Conservation (phyloP, 1,140 invertebrate species). For the Psilanteris sp. region DNA sequence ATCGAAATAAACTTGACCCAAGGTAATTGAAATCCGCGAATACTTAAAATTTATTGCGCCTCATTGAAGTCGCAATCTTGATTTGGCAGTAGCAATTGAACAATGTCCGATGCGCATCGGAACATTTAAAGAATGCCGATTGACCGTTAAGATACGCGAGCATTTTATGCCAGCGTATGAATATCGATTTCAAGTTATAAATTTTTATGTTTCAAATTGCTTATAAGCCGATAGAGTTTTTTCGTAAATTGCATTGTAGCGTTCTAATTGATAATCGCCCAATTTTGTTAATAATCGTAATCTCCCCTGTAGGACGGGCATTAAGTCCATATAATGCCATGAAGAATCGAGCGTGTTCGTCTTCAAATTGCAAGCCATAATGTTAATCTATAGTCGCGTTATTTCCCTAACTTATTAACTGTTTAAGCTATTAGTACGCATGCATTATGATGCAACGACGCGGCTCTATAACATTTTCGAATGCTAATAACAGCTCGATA, state of each 20-base stretch:
- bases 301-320: constrained; percentile 7
- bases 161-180: constrained; percentile 42
- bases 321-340: constrained; percentile 7
- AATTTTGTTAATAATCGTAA: constrained; percentile 15
- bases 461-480: constrained; percentile 67
- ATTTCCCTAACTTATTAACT: constrained; percentile 50
- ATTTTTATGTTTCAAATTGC: constrained; percentile 29
- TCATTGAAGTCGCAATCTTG: constrained; percentile 28
- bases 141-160: constrained; percentile 49
- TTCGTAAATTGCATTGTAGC: constrained; percentile 23
- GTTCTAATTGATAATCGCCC: constrained; percentile 38
- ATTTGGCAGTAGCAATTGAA: constrained; percentile 40
- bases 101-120: constrained; percentile 37
- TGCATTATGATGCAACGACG: constrained; percentile 60
- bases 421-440: constrained; percentile 49
- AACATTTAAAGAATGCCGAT: constrained; percentile 45
- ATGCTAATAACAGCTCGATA: constrained; percentile 66
- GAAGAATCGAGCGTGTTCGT: constrained; percentile 25
- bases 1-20: no score
- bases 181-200: constrained; percentile 26
- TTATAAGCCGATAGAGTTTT: constrained; percentile 4
- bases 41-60: constrained; percentile 19
- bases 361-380: constrained; percentile 36
- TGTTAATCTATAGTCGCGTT: constrained; percentile 31
- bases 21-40: constrained; percentile 28